phyloP scores from a whole-genome alignment of 2,113 vertebrate genomes.

The Synchiropus splendidus region DNA sequence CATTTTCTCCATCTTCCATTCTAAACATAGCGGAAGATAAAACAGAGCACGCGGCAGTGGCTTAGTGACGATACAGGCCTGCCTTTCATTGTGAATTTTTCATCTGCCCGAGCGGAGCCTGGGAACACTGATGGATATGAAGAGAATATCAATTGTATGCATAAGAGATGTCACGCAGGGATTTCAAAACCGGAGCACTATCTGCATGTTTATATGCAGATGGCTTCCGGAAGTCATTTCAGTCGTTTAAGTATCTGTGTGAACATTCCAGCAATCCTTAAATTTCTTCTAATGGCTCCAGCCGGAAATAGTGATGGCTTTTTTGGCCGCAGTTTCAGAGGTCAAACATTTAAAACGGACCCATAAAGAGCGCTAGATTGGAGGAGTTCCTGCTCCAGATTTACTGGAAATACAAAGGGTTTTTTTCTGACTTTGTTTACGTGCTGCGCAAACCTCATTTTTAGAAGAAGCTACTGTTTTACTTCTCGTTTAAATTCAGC shows the following conservation, averaged over 20 bases:
- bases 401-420: too few species aligned
- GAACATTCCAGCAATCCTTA: conserved; percentile 6
- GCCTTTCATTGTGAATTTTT: conserved; percentile 54
- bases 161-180: conserved; percentile 26
- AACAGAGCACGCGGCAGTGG: conserved; percentile 39
- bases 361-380: too few species aligned
- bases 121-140: conserved; percentile 37
- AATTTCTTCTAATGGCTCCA: conserved; percentile 5
- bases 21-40: conserved; percentile 55
- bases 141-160: conserved; percentile 48
- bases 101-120: conserved; percentile 36
- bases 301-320: conserved; percentile 1
- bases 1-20: conserved; percentile 43
- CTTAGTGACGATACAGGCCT: conserved; percentile 44
- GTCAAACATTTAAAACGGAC: too few species aligned
- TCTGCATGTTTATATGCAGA: conserved; percentile 35
- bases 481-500: too few species aligned
- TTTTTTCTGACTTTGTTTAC: too few species aligned
- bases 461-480: too few species aligned
- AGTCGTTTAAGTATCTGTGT: conserved; percentile 13
- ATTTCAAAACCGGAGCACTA: conserved; percentile 23
- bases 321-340: too few species aligned
- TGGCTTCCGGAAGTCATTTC: conserved; percentile 30
- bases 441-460: too few species aligned
- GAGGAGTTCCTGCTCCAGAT: too few species aligned